Base-by-base conservation (phyloP, 2,797 vertebrate genomes). In the Malurus splendens region DNA sequence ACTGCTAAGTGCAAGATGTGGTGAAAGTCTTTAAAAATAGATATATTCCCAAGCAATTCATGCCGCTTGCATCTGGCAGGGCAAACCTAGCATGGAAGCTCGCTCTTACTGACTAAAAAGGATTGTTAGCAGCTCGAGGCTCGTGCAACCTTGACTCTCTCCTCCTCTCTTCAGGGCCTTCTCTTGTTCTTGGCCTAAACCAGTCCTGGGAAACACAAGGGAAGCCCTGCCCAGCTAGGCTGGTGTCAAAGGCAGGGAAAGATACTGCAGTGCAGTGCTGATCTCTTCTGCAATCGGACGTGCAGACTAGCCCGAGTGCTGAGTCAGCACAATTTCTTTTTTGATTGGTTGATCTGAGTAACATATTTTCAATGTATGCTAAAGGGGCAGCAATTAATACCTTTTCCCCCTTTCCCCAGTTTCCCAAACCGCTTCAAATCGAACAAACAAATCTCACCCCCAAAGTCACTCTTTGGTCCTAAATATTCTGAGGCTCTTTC, bases 271-370 rank as follows among this genome's bases (percentile, higher is more conserved):
- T 97, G 97, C 97, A 96, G 97, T 97, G 97, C 96, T 95, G 97
- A 96, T 96, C 95, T 96, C 95, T 95, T 97, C 98, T 97, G 98
- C 98, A 98, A 97, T 96, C 93, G 92, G 97, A 98, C 96, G 97
- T 98, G 98, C 97, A 97, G 94, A 83, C 93, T 90, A 71, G 95
- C 94, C 95, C 95, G 80, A 94, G 85, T 90, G 94, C 98, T 98
- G 98, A 98, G 97, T 98, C 98, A 98, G 98, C 98, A 98, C 95
- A 96, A 96, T 97, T 92, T 93, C 93, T 75, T 91, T 91, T 95
- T 97, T 96, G 97, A 98, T 97, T 96, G 97, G 97, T 96, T 97
- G 97, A 98, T 98, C 96, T 87, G 93, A 95, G 96, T 87, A 97
- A 96, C 96, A 97, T 96, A 97, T 96, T 93, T 94, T 83, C 94